Percentiles rank a stretch among this genome's conserved stretches.
Evolutionary conservation across 1,140 invertebrate species (phyloP).

Genomic region (Laodelphax striatellus): DNA sequence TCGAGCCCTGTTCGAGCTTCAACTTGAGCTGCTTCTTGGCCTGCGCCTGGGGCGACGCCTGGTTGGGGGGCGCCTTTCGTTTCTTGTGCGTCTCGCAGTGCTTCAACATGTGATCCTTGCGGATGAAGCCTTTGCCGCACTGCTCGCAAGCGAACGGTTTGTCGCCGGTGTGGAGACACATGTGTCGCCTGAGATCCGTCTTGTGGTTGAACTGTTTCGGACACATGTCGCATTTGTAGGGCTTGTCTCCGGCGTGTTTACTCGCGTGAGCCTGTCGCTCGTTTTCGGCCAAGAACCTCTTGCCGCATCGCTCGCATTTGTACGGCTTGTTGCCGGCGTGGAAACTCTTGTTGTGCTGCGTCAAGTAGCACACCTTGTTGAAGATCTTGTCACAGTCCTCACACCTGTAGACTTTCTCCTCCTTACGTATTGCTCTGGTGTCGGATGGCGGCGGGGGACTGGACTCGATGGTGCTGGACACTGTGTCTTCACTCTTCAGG

Average conservation of each 20-base stretch:
- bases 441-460: background rate
- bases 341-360: slow-evolving; percentile 82
- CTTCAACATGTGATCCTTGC: slow-evolving; percentile 91
- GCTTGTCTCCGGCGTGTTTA: slow-evolving; percentile 74
- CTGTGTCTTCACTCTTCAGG: background rate
- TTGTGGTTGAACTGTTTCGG: slow-evolving; percentile 86
- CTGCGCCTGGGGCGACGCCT: background rate
- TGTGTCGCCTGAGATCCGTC: slow-evolving; percentile 78
- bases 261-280: slow-evolving; percentile 54
- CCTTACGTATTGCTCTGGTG: too few relatives aligned
- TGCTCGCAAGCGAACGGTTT: slow-evolving; percentile 70
- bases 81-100: slow-evolving; percentile 74
- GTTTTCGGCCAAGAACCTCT: slow-evolving; percentile 57
- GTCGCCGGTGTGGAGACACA: slow-evolving; percentile 59
- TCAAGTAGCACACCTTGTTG: slow-evolving; percentile 75
- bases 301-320: slow-evolving; percentile 73
- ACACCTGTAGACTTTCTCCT: slow-evolving; percentile 41
- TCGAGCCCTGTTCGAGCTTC: background rate
- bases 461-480: slow-evolving; percentile 4
- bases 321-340: slow-evolving; percentile 75
- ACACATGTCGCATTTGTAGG: slow-evolving; percentile 77
- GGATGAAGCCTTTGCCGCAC: slow-evolving; percentile 78
- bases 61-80: slow-evolving; percentile 15
- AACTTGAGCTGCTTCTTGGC: background rate
- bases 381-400: slow-evolving; percentile 73